Percentiles rank a stretch among this genome's conserved stretches.
Conservation (phyloP, 2,113 vertebrate genomes). For the Bostrychus sinensis region DNA sequence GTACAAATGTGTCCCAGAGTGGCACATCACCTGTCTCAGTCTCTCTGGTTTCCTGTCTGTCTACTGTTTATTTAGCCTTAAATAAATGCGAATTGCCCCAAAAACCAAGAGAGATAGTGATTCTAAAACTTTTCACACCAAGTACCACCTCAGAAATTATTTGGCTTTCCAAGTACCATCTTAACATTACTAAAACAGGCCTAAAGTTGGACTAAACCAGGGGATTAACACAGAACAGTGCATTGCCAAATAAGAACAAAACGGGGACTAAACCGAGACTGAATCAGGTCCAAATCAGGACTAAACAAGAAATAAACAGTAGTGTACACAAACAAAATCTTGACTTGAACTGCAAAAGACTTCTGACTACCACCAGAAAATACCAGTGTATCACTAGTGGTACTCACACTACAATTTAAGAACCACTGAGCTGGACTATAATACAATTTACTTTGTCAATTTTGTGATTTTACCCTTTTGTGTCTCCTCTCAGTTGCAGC, state of each 20-base stretch:
- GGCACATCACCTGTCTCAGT: neutral
- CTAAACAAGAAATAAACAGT: neutral
- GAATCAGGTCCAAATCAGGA: neutral
- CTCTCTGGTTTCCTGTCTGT: neutral
- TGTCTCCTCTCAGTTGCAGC: slow-evolving; percentile 92
- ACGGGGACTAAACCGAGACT: neutral
- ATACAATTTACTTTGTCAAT: neutral
- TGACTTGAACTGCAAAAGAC: too few species aligned
- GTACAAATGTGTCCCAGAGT: slow-evolving; percentile 26
- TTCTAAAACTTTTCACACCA: too few species aligned
- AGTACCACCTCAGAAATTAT: too few species aligned
- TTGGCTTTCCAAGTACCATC: neutral
- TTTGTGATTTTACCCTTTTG: slow-evolving; percentile 82
- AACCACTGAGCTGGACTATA: neutral
- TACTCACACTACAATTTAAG: too few species aligned
- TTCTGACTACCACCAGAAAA: too few species aligned
- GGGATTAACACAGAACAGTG: neutral
- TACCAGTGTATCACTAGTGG: too few species aligned
- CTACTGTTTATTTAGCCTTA: slow-evolving; percentile 13
- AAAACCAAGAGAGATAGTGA: too few species aligned
- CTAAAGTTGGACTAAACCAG: neutral
- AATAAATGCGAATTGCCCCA: slow-evolving; percentile 2
- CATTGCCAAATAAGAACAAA: neutral
- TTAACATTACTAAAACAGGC: neutral
- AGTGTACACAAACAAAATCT: too few species aligned